phyloP scores from a whole-genome alignment of 1,140 invertebrate genomes.

The Scaptomyza montana region DNA sequence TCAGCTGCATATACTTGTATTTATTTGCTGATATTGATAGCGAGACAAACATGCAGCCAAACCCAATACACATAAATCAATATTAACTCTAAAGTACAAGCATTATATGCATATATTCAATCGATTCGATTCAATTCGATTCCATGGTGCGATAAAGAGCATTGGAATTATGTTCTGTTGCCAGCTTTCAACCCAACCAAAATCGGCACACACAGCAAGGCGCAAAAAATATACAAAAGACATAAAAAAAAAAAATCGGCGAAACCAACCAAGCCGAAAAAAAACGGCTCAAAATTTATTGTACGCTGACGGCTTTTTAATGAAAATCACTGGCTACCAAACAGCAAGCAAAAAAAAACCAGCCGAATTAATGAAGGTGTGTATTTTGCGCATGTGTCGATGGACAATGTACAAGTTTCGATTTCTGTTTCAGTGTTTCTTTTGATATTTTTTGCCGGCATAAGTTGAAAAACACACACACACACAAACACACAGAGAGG shows the following conservation, averaged over 20 bases:
- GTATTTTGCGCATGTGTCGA: constrained; percentile 52
- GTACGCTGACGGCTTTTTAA: constrained; percentile 82
- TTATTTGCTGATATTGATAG: constrained; percentile 19
- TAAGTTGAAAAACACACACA: constrained; percentile 53
- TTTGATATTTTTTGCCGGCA: constrained; percentile 55
- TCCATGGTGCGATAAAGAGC: constrained; percentile 74
- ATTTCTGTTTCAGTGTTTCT: constrained; percentile 16
- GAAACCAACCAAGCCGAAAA: constrained; percentile 11
- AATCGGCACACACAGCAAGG: constrained; percentile 64
- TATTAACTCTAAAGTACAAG: constrained; percentile 30
- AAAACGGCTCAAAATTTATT: constrained; percentile 72
- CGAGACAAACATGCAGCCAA: constrained; percentile 13
- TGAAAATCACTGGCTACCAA: constrained; percentile 79
- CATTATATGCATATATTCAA: constrained; percentile 1
- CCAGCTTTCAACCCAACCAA: constrained; percentile 47
- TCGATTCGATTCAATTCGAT: constrained; percentile 23
- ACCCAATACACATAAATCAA: constrained; percentile 65
- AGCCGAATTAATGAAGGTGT: constrained; percentile 76
- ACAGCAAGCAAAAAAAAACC: constrained; percentile 17
- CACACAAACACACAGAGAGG: too few relatives aligned
- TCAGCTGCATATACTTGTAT: constrained; percentile 21
- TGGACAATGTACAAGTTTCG: constrained; percentile 28
- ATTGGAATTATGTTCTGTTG: constrained; percentile 70
- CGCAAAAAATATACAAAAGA: too few relatives aligned
- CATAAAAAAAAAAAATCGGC: constrained; percentile 49